Evolutionary conservation across 2,113 vertebrate genomes (phyloP).

Genomic region (Tenrec ecaudatus): DNA sequence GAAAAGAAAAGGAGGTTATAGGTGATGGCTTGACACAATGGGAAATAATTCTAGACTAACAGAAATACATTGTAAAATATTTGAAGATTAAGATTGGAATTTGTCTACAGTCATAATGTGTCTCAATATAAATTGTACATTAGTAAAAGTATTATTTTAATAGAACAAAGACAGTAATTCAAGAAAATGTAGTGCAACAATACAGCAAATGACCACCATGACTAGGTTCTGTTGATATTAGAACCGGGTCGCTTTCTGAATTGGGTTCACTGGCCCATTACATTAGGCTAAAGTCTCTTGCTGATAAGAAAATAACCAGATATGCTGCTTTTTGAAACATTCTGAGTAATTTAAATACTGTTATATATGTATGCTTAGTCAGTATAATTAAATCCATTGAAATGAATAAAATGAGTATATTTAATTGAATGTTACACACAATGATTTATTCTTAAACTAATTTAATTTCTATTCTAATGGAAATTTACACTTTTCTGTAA

Average conservation of each 20-base stretch:
- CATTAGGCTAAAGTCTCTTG: not conserved
- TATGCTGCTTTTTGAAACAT: not conserved
- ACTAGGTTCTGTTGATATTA: not conserved
- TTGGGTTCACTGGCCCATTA: not conserved
- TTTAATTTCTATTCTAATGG: not conserved
- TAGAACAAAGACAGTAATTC: not conserved
- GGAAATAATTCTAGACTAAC: slow-evolving; percentile 1
- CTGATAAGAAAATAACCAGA: slow-evolving; percentile 15
- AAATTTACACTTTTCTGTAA: not conserved
- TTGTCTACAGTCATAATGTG: not conserved
- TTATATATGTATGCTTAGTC: not conserved
- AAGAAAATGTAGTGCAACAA: not conserved
- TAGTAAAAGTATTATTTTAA: not conserved
- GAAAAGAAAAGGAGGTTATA: not conserved
- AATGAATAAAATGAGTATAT: not conserved
- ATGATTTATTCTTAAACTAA: slow-evolving; percentile 33
- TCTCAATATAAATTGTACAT: not conserved
- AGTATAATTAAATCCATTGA: not conserved
- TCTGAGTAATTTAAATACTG: not conserved
- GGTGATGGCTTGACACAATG: not conserved
- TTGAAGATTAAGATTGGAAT: not conserved
- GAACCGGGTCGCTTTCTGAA: not conserved
- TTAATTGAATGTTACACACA: not conserved
- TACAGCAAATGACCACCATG: not conserved
- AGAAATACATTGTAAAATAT: not conserved